These are phyloP conservation scores for Drosophila rellima DNA, from an alignment of 2,888 invertebrate genomes.

Conservation along the genomic window DNA sequence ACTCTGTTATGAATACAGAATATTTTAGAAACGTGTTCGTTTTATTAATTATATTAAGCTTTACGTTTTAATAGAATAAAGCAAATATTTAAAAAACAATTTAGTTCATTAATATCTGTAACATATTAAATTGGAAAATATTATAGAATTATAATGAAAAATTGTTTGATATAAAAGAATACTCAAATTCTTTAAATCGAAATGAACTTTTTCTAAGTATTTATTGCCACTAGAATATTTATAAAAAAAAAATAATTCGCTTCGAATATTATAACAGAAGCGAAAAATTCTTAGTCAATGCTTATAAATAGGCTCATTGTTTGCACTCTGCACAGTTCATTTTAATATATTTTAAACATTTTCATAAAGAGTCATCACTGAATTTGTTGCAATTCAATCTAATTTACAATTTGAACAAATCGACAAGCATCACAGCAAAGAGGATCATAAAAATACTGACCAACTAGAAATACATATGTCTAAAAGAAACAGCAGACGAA, in stretches of 20 bases:
- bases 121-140: no score
- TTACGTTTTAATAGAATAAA: no score
- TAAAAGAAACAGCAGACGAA: slow-evolving; percentile 18
- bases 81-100: no score
- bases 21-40: no score
- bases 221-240: background rate
- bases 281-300: background rate
- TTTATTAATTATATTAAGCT: no score
- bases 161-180: no score
- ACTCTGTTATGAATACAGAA: no score
- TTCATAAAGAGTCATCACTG: slow-evolving; percentile 4
- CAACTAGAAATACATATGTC: slow-evolving; percentile 24
- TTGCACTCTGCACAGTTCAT: background rate
- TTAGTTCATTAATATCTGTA: no score
- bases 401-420: slow-evolving; percentile 44
- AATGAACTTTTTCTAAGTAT: background rate
- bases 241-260: background rate
- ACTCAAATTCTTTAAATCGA: no score
- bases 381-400: slow-evolving; percentile 14
- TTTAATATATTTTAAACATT: slow-evolving; percentile 1
- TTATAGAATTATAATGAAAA: no score
- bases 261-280: background rate
- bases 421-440: slow-evolving; percentile 53
- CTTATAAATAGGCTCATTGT: background rate
- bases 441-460: slow-evolving; percentile 33